Percentiles rank a stretch among this genome's conserved stretches.
Evolutionary conservation across 2,888 invertebrate species (phyloP).

Genomic region (Heliconius aoede): DNA sequence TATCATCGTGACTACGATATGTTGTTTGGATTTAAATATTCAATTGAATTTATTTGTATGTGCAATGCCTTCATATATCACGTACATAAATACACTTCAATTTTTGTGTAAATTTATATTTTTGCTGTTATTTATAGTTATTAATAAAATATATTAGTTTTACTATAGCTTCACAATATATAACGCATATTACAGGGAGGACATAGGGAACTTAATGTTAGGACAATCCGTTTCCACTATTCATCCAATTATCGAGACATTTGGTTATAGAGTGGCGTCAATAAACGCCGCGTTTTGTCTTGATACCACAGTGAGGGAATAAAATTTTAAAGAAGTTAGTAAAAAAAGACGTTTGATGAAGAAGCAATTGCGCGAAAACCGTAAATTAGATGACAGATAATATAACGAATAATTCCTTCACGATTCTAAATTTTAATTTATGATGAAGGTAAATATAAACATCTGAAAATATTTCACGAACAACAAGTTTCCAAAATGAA

Average conservation of each 20-base stretch:
- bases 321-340: background rate
- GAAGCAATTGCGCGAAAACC: background rate
- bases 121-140: too few relatives aligned
- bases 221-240: background rate
- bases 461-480: background rate
- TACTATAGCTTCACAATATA: background rate
- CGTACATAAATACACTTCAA: too few relatives aligned
- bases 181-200: background rate
- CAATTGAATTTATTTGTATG: constrained; percentile 12
- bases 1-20: constrained; percentile 47
- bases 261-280: background rate
- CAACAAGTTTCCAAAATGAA: background rate
- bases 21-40: constrained; percentile 24
- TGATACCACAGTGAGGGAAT: background rate
- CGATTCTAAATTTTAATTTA: background rate
- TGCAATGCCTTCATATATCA: background rate
- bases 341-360: background rate
- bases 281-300: background rate
- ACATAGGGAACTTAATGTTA: background rate
- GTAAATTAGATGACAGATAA: constrained; percentile 3
- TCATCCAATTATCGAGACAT: background rate
- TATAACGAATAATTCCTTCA: background rate
- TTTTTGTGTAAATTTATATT: background rate
- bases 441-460: background rate
- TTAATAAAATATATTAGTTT: too few relatives aligned